Percentiles rank a stretch among this genome's conserved stretches.
Evolutionary conservation across 2,113 vertebrate species (phyloP).

Genomic region (Acanthisitta chloris): DNA sequence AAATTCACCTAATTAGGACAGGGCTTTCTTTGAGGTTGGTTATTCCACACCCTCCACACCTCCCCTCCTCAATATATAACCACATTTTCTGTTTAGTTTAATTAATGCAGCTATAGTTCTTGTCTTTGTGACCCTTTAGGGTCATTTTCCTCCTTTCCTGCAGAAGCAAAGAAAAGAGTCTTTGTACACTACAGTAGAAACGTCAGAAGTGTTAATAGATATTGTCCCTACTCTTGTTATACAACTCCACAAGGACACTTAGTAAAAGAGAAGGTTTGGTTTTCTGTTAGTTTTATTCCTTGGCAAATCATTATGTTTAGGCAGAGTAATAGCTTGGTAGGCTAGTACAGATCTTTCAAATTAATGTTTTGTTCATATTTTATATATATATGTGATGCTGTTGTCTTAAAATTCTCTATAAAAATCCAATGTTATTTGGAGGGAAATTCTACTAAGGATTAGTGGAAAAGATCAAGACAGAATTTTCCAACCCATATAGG

Average conservation of each 20-base stretch:
- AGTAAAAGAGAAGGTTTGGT: background rate
- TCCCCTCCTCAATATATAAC: background rate
- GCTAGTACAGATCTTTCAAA: background rate
- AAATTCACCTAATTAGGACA: background rate
- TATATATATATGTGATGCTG: background rate
- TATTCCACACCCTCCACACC: too few species aligned
- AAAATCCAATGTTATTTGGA: background rate
- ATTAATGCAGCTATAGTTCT: background rate
- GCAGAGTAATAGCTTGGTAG: background rate
- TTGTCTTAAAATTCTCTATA: constrained; percentile 14
- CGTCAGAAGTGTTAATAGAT: background rate
- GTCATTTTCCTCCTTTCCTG: background rate
- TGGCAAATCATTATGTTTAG: background rate
- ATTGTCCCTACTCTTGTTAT: background rate
- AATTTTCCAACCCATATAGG: background rate
- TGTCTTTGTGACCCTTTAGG: background rate
- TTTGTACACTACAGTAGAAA: background rate
- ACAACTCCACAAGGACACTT: background rate
- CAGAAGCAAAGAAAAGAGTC: background rate
- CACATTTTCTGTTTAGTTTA: background rate
- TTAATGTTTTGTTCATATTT: background rate
- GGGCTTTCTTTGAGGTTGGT: background rate
- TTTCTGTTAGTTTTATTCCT: background rate
- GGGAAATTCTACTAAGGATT: background rate
- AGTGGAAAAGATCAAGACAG: background rate